A percentile compares a stretch with the other conserved stretches of the same genome.
phyloP scores from a whole-genome alignment of 1,140 invertebrate species.

The Sinonovacula constricta region DNA sequence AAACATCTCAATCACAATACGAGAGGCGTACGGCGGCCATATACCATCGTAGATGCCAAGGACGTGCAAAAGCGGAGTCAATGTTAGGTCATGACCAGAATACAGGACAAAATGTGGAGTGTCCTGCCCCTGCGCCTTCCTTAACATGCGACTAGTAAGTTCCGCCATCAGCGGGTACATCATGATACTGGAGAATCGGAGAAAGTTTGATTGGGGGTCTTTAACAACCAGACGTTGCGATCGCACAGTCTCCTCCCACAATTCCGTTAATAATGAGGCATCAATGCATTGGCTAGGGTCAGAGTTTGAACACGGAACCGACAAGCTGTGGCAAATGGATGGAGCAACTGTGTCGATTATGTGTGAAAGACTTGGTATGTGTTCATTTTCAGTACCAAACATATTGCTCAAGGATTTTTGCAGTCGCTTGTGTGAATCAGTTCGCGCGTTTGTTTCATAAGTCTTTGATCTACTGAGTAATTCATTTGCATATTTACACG shows the following conservation, averaged over 20 bases:
- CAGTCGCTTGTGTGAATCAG: conserved; percentile 18
- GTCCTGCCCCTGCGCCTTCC: conserved; percentile 88
- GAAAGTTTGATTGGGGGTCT: conserved; percentile 52
- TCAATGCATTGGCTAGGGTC: conserved; percentile 55
- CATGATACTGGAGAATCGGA: conserved; percentile 64
- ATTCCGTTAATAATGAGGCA: conserved; percentile 60
- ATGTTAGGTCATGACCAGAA: conserved; percentile 93
- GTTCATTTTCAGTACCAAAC: conserved; percentile 33
- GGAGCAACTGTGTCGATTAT: conserved; percentile 89
- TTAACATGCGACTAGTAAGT: conserved; percentile 84
- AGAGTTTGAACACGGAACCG: conserved; percentile 84
- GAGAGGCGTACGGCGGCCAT: conserved; percentile 87
- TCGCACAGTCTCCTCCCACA: conserved; percentile 73
- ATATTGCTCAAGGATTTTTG: conserved; percentile 47
- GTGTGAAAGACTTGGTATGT: conserved; percentile 70
- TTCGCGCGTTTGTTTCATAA: conserved; percentile 53
- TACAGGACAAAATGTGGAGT: conserved; percentile 89
- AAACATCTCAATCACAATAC: conserved; percentile 89
- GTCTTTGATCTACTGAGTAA: conserved; percentile 56
- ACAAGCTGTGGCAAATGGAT: conserved; percentile 89
- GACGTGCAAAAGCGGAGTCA: conserved; percentile 89
- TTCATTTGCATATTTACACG: conserved; percentile 80
- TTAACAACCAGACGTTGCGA: conserved; percentile 63
- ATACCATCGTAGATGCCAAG: conserved; percentile 85
- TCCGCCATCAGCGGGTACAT: conserved; percentile 77